A percentile compares a stretch with the other conserved stretches of the same genome.
Evolutionary conservation across 2,797 vertebrate genomes (phyloP).

Genomic region (Sitta carolinensis): DNA sequence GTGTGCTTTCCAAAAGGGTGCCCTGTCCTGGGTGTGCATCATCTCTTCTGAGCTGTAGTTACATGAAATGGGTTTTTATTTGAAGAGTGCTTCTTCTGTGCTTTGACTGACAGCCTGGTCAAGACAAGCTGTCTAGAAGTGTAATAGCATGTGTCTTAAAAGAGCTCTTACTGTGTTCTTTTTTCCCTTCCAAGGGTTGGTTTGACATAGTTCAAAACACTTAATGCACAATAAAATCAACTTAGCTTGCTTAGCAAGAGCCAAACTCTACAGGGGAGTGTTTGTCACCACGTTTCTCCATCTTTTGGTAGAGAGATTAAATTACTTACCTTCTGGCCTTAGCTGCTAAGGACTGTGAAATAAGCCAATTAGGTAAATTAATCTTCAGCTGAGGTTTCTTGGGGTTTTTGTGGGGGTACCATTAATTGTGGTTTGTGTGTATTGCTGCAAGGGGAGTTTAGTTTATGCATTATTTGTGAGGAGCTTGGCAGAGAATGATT

Average conservation of each 20-base stretch:
- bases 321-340: not conserved
- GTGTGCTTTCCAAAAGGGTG: not conserved
- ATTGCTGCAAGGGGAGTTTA: not conserved
- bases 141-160: not conserved
- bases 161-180: not conserved
- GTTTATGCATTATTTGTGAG: not conserved
- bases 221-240: not conserved
- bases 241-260: not conserved
- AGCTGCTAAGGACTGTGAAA: not conserved
- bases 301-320: not conserved
- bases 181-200: not conserved
- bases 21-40: not conserved
- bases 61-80: not conserved
- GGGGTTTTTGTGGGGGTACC: not conserved
- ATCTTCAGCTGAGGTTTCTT: not conserved
- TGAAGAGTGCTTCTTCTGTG: not conserved
- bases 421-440: not conserved
- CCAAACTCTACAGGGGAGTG: not conserved
- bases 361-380: slow-evolving; percentile 15
- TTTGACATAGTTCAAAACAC: not conserved
- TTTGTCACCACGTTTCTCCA: not conserved
- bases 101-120: not conserved
- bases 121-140: not conserved
- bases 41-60: not conserved
- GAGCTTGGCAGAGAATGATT: not conserved